A percentile compares a stretch with the other conserved stretches of the same genome.
phyloP scores from a whole-genome alignment of 2,888 invertebrate species.

The Zaprionus bogoriensis region DNA sequence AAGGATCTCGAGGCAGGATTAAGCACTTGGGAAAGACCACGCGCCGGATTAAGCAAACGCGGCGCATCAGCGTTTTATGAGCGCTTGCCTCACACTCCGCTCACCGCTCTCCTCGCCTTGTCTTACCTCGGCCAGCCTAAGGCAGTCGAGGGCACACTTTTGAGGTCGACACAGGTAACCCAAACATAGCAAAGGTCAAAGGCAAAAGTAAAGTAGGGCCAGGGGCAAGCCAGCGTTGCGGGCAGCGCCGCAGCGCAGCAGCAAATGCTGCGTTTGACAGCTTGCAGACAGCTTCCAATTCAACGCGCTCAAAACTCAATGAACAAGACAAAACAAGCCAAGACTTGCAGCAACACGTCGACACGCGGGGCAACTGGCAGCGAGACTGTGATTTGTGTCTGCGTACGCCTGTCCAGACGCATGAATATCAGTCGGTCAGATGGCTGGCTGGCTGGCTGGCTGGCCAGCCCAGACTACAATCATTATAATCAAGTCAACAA shows the following conservation, averaged over 20 bases:
- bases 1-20: conserved; percentile 64
- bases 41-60: conserved; percentile 73
- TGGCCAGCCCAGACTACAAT: conserved; percentile 25
- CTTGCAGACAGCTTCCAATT: conserved; percentile 71
- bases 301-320: conserved; percentile 59
- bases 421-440: conserved; percentile 25
- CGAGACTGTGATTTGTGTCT: background rate
- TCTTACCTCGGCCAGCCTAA: too few relatives aligned
- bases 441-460: too few relatives aligned
- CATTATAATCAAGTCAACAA: conserved; percentile 50
- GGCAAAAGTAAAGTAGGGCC: conserved; percentile 10
- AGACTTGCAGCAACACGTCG: background rate
- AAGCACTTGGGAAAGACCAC: conserved; percentile 71
- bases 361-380: background rate
- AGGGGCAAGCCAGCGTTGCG: conserved; percentile 13
- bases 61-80: conserved; percentile 68
- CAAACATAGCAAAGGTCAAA: conserved; percentile 29
- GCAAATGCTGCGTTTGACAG: conserved; percentile 60
- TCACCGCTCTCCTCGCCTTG: too few relatives aligned
- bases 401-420: conserved; percentile 27
- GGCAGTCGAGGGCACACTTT: conserved; percentile 8
- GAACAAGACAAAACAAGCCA: conserved; percentile 9
- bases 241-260: conserved; percentile 13
- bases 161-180: conserved; percentile 30
- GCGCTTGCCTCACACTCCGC: conserved; percentile 1